Evolutionary conservation across 2,113 vertebrate species (phyloP).

Genomic region (Uropsilus gracilis): DNA sequence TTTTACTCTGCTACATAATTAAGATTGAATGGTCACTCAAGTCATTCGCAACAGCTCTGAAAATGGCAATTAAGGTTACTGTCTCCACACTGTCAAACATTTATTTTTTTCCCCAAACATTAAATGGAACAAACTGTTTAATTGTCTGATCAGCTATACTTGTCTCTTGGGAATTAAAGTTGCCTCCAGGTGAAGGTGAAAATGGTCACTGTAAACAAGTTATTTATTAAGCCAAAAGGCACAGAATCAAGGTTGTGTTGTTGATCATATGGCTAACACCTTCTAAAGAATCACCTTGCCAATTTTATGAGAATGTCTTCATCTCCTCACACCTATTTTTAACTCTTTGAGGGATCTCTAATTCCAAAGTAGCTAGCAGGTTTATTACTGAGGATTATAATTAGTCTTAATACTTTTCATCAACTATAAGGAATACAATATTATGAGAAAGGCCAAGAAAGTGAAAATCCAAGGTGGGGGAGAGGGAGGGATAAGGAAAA

Average conservation of each 20-base stretch:
- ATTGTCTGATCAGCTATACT: constrained; percentile 30
- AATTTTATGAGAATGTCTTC: neutral
- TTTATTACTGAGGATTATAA: neutral
- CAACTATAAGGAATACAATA: neutral
- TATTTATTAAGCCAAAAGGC: neutral
- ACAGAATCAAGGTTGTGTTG: neutral
- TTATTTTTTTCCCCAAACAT: constrained; percentile 38
- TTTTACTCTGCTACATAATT: constrained; percentile 59
- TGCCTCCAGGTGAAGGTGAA: constrained; percentile 44
- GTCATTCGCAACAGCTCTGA: constrained; percentile 51
- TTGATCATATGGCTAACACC: neutral
- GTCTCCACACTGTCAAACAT: constrained; percentile 27
- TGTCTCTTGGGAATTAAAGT: constrained; percentile 38
- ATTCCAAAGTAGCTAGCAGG: neutral
- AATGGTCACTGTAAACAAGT: constrained; percentile 35
- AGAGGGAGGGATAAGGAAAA: too few species aligned
- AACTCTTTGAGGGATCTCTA: neutral
- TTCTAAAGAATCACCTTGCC: neutral
- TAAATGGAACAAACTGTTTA: constrained; percentile 67
- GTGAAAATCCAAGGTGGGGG: neutral
- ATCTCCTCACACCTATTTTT: neutral
- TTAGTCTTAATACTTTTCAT: neutral
- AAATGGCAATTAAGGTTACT: constrained; percentile 62
- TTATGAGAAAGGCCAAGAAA: constrained; percentile 6
- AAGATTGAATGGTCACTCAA: constrained; percentile 51